These are phyloP conservation scores for Dicentrarchus labrax DNA, from an alignment of 2,113 vertebrate species.

Conservation along the genomic window DNA sequence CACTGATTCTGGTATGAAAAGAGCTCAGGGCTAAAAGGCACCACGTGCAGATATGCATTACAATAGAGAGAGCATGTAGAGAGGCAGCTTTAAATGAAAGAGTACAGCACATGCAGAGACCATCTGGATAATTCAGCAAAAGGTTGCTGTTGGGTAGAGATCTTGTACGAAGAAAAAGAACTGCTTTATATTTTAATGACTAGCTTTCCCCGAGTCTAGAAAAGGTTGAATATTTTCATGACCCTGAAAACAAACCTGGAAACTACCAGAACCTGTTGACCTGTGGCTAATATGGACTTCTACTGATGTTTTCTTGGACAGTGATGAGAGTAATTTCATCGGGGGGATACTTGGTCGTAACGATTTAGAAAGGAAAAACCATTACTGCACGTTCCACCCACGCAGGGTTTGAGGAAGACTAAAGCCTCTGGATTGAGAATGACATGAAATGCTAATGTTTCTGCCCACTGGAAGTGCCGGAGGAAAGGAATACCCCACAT, in stretches of 20 bases:
- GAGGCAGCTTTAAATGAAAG: constrained; percentile 59
- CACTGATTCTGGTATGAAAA: constrained; percentile 59
- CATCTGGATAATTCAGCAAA: constrained; percentile 72
- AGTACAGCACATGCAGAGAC: constrained; percentile 74
- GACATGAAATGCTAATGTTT: neutral
- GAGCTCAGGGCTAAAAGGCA: constrained; percentile 61
- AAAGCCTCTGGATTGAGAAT: neutral
- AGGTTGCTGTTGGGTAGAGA: constrained; percentile 23
- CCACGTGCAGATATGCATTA: constrained; percentile 74
- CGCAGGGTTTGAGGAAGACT: neutral
- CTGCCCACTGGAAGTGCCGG: neutral
- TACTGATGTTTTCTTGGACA: constrained; percentile 4
- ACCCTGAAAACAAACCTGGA: too few relatives aligned
- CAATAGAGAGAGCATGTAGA: constrained; percentile 63
- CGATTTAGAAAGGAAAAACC: neutral
- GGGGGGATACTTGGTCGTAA: neutral
- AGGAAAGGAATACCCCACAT: neutral
- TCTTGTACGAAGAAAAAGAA: neutral
- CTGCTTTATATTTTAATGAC: neutral
- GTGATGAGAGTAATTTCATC: neutral
- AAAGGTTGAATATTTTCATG: neutral
- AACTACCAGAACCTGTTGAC: neutral
- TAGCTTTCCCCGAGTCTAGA: neutral
- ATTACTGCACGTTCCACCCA: constrained; percentile 22
- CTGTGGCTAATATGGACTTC: neutral